These are phyloP conservation scores for Notarius lentiginosus DNA, from an alignment of 2,113 vertebrate species.

Conservation along the genomic window DNA sequence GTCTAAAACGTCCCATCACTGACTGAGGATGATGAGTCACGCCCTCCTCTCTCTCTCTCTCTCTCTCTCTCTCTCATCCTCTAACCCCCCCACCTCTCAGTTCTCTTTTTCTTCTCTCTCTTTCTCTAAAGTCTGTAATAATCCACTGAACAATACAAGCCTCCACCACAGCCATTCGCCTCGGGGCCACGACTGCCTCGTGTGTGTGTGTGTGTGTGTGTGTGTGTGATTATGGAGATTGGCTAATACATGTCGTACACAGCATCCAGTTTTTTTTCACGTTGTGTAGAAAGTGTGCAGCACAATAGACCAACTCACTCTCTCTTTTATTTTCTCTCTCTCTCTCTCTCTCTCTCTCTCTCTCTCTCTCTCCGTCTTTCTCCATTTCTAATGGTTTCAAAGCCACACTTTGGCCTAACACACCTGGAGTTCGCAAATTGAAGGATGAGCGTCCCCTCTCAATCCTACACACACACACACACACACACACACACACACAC, in stretches of 20 bases:
- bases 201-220: constrained; percentile 29
- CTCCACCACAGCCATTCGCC: constrained; percentile 77
- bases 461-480: constrained; percentile 35
- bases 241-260: constrained; percentile 79
- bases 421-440: constrained; percentile 85
- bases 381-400: constrained; percentile 57
- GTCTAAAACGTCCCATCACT: constrained; percentile 16
- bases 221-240: constrained; percentile 82
- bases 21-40: constrained; percentile 15
- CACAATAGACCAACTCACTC: constrained; percentile 72
- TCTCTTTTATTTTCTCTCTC: constrained; percentile 28
- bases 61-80: constrained; percentile 59
- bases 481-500: constrained; percentile 44
- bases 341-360: constrained; percentile 24
- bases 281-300: constrained; percentile 74
- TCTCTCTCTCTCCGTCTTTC: not conserved
- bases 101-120: constrained; percentile 55
- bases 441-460: constrained; percentile 53
- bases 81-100: constrained; percentile 56
- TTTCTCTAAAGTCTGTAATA: constrained; percentile 80
- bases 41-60: constrained; percentile 55
- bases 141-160: constrained; percentile 82
- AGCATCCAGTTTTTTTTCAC: constrained; percentile 74
- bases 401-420: constrained; percentile 69
- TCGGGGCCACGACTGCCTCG: constrained; percentile 68